phyloP scores from a whole-genome alignment of 1,140 invertebrate species.

The Portunus trituberculatus region DNA sequence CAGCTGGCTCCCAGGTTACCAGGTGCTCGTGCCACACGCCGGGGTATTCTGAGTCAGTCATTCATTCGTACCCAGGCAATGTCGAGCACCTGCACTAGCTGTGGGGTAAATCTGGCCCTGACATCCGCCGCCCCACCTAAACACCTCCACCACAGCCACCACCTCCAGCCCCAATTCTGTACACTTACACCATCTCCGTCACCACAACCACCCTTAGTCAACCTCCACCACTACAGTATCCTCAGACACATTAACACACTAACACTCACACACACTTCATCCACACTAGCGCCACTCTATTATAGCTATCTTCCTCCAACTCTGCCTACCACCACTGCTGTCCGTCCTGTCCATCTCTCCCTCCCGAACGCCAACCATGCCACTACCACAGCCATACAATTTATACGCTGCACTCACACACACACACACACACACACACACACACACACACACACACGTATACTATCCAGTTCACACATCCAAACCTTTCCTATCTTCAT shows the following conservation, averaged over 20 bases:
- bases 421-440: no score
- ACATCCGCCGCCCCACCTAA: neutral
- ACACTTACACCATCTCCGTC: neutral
- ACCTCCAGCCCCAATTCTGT: neutral
- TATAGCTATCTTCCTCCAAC: neutral
- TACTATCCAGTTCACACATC: no score
- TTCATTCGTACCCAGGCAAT: constrained; percentile 12
- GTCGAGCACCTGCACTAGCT: neutral
- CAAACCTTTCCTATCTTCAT: neutral
- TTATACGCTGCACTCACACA: no score
- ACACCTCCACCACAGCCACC: neutral
- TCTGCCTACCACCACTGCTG: neutral
- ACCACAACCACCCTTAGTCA: neutral
- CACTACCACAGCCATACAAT: no score
- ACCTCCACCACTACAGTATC: no score
- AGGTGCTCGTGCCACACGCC: neutral
- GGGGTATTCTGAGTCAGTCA: neutral
- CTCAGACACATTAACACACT: no score
- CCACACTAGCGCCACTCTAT: neutral
- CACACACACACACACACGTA: no score
- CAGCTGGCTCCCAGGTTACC: neutral
- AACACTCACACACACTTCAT: neutral
- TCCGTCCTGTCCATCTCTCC: neutral
- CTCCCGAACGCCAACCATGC: no score
- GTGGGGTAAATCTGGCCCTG: neutral